A percentile compares a stretch with the other conserved stretches of the same genome.
These are phyloP conservation scores for Petrolisthes manimaculis DNA, from an alignment of 2,888 invertebrate genomes.

Conservation along the genomic window DNA sequence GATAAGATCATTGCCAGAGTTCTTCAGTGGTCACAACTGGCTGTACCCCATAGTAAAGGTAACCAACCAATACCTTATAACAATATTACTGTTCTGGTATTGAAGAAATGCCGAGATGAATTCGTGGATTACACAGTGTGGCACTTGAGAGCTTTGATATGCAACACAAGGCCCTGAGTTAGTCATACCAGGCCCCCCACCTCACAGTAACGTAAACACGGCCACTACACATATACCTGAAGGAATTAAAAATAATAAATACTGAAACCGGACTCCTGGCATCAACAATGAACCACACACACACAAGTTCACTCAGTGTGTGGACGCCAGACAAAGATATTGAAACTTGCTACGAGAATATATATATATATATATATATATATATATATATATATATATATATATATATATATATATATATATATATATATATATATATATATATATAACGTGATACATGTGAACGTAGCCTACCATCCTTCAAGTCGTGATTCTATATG, in stretches of 20 bases:
- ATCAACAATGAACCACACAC: not conserved
- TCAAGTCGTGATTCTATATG: not conserved
- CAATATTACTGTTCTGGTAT: too few relatives aligned
- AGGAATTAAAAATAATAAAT: not conserved
- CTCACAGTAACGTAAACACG: not conserved
- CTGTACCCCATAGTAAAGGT: too few relatives aligned
- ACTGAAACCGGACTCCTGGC: not conserved
- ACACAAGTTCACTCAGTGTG: not conserved
- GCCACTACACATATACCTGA: not conserved
- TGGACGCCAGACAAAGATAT: not conserved
- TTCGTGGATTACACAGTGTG: too few relatives aligned
- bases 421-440: conserved; percentile 1
- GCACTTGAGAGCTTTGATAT: not conserved
- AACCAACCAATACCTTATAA: too few relatives aligned
- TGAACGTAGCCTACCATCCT: not conserved
- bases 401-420: conserved; percentile 1
- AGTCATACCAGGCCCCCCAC: not conserved
- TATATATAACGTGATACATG: not conserved
- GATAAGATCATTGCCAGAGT: too few relatives aligned
- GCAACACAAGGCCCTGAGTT: not conserved
- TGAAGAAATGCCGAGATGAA: too few relatives aligned
- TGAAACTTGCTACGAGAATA: not conserved
- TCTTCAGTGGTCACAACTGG: too few relatives aligned
- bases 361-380: conserved; percentile 1
- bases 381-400: conserved; percentile 1